These are phyloP conservation scores for Pherbina coryleti DNA, from an alignment of 2,888 invertebrate genomes.

Conservation along the genomic window DNA sequence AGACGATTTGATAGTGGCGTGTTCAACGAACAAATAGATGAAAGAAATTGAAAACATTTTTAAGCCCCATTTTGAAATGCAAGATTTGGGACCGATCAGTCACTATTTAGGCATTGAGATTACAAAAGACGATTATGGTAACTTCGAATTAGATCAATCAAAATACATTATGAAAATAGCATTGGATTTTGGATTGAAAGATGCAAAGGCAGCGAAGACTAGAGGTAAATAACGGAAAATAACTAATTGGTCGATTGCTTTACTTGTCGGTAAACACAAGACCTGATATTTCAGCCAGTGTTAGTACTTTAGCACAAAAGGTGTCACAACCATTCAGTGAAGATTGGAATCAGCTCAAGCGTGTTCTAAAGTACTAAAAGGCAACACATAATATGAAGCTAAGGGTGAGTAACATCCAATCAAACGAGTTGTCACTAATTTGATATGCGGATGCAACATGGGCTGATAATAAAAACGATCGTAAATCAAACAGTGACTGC, in stretches of 20 bases:
- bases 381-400: conserved; percentile 32
- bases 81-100: conserved; percentile 39
- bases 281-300: conserved; percentile 42
- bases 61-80: conserved; percentile 33
- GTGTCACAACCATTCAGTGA: conserved; percentile 49
- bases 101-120: conserved; percentile 43
- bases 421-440: conserved; percentile 14
- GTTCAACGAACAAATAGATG: conserved; percentile 23
- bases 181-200: conserved; percentile 40
- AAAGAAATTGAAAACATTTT: conserved; percentile 29
- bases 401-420: conserved; percentile 17
- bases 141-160: conserved; percentile 40
- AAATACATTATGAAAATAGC: conserved; percentile 41
- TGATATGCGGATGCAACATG: conserved; percentile 59
- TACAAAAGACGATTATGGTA: conserved; percentile 35
- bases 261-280: conserved; percentile 42
- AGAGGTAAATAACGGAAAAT: conserved; percentile 41
- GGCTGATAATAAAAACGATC: conserved; percentile 53
- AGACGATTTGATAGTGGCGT: conserved; percentile 41
- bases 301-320: conserved; percentile 51
- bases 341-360: conserved; percentile 56
- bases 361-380: conserved; percentile 52
- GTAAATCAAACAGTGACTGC: conserved; percentile 58
- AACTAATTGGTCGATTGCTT: conserved; percentile 39
- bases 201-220: conserved; percentile 42